Evolutionary conservation across 2,797 vertebrate genomes (phyloP), one percentile per base, ranked within the genome.

Genomic region (Leptatherina wallacei): DNA sequence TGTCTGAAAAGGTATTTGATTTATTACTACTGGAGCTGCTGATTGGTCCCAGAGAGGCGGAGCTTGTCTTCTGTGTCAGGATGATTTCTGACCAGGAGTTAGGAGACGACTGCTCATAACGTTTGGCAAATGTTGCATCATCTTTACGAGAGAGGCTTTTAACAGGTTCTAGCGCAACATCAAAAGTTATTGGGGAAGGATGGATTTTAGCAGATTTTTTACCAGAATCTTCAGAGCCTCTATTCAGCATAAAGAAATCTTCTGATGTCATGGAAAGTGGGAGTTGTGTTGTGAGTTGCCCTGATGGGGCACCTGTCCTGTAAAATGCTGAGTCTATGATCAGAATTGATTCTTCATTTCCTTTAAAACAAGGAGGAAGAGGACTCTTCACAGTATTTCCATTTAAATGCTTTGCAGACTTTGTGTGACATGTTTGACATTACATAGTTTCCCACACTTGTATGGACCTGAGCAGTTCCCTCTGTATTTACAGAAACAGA

Each of bases 1-100:
- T 71, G 72, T 73, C 40, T 58, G 57, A 85, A 87, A 87, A 65
- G 73, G 85, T 84, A 70, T 69, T 4, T 51, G 75, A 90, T 84
- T 76, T 77, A 85, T 84, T 33, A 36, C 56, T 74, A 6, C 38
- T 65, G 14, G 44, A 38, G 33, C 49, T 68, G 60, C 51, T 51
- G 65, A 71, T 69, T 61, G 67, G 57, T 72, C 47, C 69, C 72
- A 66, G 71, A 36, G 82, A 76, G 63, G 20, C 18, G 13, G 67
- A 60, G 30, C 57, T 69, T 77, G 36, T 33, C 51, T 36, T 77
- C 14, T 1, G 59, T 54, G 73, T 71, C 38, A 16, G 27, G 60
- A 64, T 65, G 49, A 77, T 79, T 78, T 87, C 69, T 76, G 82
- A 75, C 81, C 67, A 57, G 36, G 67, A 56, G 16, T 65, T 78